These are phyloP conservation scores for Bactericera cockerelli DNA, from an alignment of 1,140 invertebrate species.

Conservation along the genomic window DNA sequence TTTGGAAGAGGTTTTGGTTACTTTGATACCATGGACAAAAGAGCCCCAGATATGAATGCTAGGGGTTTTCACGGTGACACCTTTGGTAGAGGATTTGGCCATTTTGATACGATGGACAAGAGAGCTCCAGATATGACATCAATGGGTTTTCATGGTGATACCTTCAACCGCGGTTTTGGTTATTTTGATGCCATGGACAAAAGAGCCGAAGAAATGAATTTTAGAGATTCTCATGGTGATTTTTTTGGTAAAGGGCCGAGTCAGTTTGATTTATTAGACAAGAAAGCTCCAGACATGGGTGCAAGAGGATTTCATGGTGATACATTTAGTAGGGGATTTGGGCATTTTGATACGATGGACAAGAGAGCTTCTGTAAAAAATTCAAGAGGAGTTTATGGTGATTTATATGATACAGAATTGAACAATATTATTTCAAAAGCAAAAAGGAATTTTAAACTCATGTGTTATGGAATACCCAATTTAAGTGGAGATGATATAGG, in stretches of 20 bases:
- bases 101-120: conserved; percentile 29
- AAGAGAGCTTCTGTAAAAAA: conserved; percentile 22
- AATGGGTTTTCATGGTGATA: conserved; percentile 31
- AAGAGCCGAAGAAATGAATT: conserved; percentile 24
- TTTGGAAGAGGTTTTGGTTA: conserved; percentile 14
- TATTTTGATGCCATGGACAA: conserved; percentile 31
- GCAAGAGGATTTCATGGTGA: conserved; percentile 26
- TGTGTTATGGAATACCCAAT: too few relatives aligned
- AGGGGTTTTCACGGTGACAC: conserved; percentile 15
- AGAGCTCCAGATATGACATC: conserved; percentile 21
- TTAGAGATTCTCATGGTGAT: conserved; percentile 26
- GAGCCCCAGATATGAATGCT: conserved; percentile 10
- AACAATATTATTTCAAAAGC: not conserved
- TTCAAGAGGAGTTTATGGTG: conserved; percentile 21
- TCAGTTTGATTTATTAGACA: conserved; percentile 30
- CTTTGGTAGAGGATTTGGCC: conserved; percentile 18
- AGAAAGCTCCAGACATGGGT: conserved; percentile 20
- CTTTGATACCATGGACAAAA: conserved; percentile 10
- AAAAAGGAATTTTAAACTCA: too few relatives aligned
- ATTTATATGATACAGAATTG: conserved; percentile 17
- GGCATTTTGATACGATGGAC: conserved; percentile 24
- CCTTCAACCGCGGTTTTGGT: conserved; percentile 33
- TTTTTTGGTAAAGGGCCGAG: conserved; percentile 29
- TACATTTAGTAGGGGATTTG: conserved; percentile 24
- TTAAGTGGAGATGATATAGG: too few relatives aligned